Evolutionary conservation across 2,113 vertebrate species (phyloP).

Genomic region (Serranochromis macrocephalus): DNA sequence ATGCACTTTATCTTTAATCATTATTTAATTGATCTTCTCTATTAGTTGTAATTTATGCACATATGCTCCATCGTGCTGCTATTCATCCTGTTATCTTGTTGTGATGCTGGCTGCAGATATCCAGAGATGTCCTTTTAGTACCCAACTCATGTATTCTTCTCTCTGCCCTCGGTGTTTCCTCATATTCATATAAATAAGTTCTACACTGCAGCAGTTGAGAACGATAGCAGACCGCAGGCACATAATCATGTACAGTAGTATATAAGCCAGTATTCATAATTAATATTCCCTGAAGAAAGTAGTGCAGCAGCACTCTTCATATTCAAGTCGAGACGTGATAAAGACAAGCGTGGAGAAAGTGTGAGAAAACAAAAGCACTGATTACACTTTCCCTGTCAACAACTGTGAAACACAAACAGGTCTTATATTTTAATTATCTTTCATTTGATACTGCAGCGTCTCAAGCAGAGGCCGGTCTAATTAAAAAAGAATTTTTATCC

Average conservation of each 20-base stretch:
- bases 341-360: not conserved
- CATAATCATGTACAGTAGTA: not conserved
- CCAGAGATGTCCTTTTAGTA: not conserved
- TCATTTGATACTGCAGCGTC: not conserved
- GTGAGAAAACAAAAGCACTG: not conserved
- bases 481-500: not conserved
- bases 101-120: not conserved
- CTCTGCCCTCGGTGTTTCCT: not conserved
- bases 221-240: not conserved
- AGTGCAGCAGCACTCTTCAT: not conserved
- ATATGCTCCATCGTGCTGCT: not conserved
- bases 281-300: constrained; percentile 26
- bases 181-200: not conserved
- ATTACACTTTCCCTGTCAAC: not conserved
- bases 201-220: not conserved
- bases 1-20: not conserved
- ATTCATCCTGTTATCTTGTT: not conserved
- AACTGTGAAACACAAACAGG: not conserved
- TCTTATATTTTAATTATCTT: not conserved
- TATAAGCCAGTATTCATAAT: constrained; percentile 24
- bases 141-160: not conserved
- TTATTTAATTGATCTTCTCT: not conserved
- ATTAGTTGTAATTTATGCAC: not conserved
- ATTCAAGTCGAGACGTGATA: constrained; percentile 5
- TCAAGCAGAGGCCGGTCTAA: not conserved